Base-by-base conservation (phyloP, 2,888 invertebrate genomes). In the Poecilobothrus nobilitatus region DNA sequence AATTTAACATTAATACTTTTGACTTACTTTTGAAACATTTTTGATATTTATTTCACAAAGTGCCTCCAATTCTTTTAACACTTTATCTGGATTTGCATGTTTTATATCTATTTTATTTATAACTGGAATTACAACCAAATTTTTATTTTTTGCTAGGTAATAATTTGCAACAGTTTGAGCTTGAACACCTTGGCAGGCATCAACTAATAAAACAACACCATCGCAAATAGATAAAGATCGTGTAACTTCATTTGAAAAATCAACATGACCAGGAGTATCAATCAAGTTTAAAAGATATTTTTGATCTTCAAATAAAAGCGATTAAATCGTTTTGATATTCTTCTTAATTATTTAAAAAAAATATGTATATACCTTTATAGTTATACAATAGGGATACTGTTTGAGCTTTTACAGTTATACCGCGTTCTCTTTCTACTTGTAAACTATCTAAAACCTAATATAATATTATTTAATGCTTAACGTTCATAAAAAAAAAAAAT, bases 91-190 rank as follows among this genome's bases (percentile, higher is more conserved):
- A 78, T 95, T 84, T 0, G 97, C 96, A 80, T 91, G 87, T 74
- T 94, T 94, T 68, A 98, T 84, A 80, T 99, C 98, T 69, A 98
- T 94, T 85, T 99, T 99, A 82, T 98, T 99, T 53, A 99, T 84
- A 0, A 95, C 95, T 0, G 98, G 97, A 76, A 98, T 89, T 70
- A 98, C 90, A 1, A 85, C 82, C 68, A 97, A 82, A 74, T 95
- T 89, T 73, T 88, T 88, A 67, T 88, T 88, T 81, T 91, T 91
- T 0, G 98, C 97, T 71, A 97, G 82, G 79, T 93, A 91, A 82
- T 94, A 97, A 76, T 98, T 98, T 20, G 98, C 97, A 2, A 98
- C 95, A 0, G 98, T 99, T 83, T 99, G 98, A 0, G 98, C 97
- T 84, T 97, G 95, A 2, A 97, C 90, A 10, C 92, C 92, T 84